These are phyloP conservation scores for Tinea semifulvella DNA, from an alignment of 2,888 invertebrate genomes.

Conservation along the genomic window DNA sequence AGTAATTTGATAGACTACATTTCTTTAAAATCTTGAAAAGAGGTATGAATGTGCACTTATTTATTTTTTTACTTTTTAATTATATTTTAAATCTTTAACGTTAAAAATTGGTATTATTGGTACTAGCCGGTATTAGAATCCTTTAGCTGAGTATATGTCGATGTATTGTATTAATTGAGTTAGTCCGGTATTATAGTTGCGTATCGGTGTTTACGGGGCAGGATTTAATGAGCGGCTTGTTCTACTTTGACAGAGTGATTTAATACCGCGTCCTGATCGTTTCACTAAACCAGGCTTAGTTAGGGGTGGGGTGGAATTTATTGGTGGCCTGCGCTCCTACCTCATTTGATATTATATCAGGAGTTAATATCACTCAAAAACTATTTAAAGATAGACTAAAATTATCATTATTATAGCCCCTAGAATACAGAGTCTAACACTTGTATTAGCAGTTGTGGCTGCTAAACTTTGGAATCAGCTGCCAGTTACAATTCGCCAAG, in stretches of 20 bases:
- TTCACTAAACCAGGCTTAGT: slow-evolving; percentile 57
- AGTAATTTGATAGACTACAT: too few species aligned
- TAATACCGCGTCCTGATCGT: slow-evolving; percentile 52
- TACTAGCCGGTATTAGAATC: too few species aligned
- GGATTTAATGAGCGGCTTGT: slow-evolving; percentile 55
- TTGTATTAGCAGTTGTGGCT: too few species aligned
- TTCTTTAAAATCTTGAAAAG: too few species aligned
- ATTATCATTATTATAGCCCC: background rate
- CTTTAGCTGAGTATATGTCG: too few species aligned
- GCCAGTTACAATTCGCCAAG: too few species aligned
- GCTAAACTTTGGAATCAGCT: too few species aligned
- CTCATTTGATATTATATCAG: slow-evolving; percentile 12
- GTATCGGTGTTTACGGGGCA: slow-evolving; percentile 42
- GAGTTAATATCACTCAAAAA: background rate
- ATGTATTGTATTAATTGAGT: slow-evolving; percentile 36
- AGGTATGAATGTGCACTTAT: too few species aligned
- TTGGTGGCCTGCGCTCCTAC: slow-evolving; percentile 31
- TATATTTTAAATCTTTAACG: too few species aligned
- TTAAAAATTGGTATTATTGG: too few species aligned
- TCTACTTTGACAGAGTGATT: slow-evolving; percentile 61
- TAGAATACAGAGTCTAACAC: too few species aligned
- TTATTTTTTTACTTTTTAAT: too few species aligned
- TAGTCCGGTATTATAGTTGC: slow-evolving; percentile 37
- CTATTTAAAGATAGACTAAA: background rate
- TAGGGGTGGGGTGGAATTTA: slow-evolving; percentile 45